Base-by-base conservation (phyloP, 2,888 invertebrate genomes). In the Papilio protenor region DNA sequence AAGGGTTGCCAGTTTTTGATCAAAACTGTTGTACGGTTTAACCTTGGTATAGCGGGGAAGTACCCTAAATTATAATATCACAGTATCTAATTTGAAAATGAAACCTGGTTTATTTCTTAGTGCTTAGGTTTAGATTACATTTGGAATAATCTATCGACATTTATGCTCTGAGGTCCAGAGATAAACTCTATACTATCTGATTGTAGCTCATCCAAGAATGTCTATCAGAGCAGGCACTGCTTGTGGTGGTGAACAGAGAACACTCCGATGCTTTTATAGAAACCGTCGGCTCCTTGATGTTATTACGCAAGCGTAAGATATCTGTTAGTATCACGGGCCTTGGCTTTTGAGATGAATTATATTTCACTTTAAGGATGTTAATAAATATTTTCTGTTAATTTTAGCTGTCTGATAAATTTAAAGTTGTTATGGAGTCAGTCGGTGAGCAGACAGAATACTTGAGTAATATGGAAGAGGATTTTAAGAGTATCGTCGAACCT, bases 181-280 rank as follows among this genome's bases (percentile, higher is more conserved):
- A 8, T 55, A 55, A 1, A 18, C n/a, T 16, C 4, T n/a, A 3
- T 59, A 14, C 14, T n/a, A 71, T 49, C 8, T 71, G 45, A 3
- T 70, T 70, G 10, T 81, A 95, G 95, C 77, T 95, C 33, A 77
- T 82, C 57, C 91, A 92, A 61, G 92, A 94, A 86, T 95, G 96
- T 77, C 95, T 95, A 76, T 92, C 96, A 0, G 93, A 95, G 78
- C 82, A 93, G 59, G 95, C 92, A 1, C 93, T 96, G 78, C 87
- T 95, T 77, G 91, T 96, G 40, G 92, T 96, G 55, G 90, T 96
- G 33, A 88, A 95, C 75, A 86, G 88, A 21, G 92, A 95, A 12
- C 92, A 95, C 0, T 93, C 95, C 85, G 96, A 96, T 85, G 96
- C 96, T 1, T 94, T 93, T 57, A 93, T 97, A 33, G 96, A 96